Evolutionary conservation across 2,888 invertebrate species (phyloP).

Genomic region (Leptinotarsa haldemani): DNA sequence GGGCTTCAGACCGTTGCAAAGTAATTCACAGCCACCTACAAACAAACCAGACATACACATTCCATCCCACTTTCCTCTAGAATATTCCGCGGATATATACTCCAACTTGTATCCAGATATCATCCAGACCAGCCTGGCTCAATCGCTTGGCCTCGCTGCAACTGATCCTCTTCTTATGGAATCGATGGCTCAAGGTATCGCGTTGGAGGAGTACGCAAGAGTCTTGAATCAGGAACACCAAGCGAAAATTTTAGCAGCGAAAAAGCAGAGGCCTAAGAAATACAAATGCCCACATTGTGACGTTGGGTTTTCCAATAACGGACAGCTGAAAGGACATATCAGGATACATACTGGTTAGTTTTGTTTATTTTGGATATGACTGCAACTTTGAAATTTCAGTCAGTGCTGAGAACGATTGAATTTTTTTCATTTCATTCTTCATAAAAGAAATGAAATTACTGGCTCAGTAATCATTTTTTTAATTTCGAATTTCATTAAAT

Average conservation of each 20-base stretch:
- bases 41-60: constrained; percentile 6
- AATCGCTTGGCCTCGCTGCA: constrained; percentile 53
- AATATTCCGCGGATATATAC: constrained; percentile 48
- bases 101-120: constrained; percentile 43
- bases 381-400: too few relatives aligned
- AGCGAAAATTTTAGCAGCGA: constrained; percentile 73
- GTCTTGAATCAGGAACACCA: constrained; percentile 79
- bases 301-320: constrained; percentile 94
- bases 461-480: too few relatives aligned
- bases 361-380: not conserved
- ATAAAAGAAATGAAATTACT: too few relatives aligned
- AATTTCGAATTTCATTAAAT: not conserved
- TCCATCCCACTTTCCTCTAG: constrained; percentile 27
- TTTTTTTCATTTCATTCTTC: too few relatives aligned
- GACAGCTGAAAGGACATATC: constrained; percentile 91
- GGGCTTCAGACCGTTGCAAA: constrained; percentile 45
- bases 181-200: constrained; percentile 64
- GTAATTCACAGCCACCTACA: not conserved
- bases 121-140: constrained; percentile 50
- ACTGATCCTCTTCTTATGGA: constrained; percentile 61
- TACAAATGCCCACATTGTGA: constrained; percentile 92
- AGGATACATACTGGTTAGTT: constrained; percentile 85
- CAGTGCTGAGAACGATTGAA: too few relatives aligned
- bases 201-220: constrained; percentile 79
- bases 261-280: constrained; percentile 88